Conservation (phyloP, 2,888 invertebrate genomes). For the Euproctis similis region DNA sequence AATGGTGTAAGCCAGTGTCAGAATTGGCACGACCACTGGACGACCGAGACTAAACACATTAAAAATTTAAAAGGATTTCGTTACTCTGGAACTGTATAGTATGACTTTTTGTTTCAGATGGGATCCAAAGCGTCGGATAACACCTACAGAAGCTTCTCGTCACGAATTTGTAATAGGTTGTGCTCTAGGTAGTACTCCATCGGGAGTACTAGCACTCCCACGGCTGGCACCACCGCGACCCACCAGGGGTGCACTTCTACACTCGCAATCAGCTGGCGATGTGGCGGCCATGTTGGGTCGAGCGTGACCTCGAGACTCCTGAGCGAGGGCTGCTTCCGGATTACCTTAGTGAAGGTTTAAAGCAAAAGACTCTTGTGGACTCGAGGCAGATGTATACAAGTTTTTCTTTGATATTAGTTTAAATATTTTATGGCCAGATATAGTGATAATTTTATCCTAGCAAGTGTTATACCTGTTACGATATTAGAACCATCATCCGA, state of each 20-base stretch:
- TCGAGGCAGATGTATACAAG: too few relatives aligned
- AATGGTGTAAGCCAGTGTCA: too few relatives aligned
- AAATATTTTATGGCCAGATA: too few relatives aligned
- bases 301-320: conserved; percentile 71
- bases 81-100: too few relatives aligned
- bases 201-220: conserved; percentile 64
- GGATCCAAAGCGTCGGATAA: conserved; percentile 94
- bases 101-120: conserved; percentile 78
- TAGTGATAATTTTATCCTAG: too few relatives aligned
- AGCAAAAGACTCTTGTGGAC: conserved; percentile 16
- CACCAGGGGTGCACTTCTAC: conserved; percentile 63
- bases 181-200: conserved; percentile 53
- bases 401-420: too few relatives aligned
- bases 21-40: too few relatives aligned
- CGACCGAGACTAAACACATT: too few relatives aligned
- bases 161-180: conserved; percentile 86
- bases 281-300: conserved; percentile 79
- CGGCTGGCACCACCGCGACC: conserved; percentile 53
- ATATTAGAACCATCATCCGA: too few relatives aligned
- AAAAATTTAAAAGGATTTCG: too few relatives aligned
- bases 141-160: conserved; percentile 91
- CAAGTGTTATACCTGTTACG: too few relatives aligned
- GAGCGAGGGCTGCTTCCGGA: conserved; percentile 37
- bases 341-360: conserved; percentile 17
- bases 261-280: conserved; percentile 80